phyloP scores from a whole-genome alignment of 2,113 vertebrate genomes.

The Hoplias malabaricus region DNA sequence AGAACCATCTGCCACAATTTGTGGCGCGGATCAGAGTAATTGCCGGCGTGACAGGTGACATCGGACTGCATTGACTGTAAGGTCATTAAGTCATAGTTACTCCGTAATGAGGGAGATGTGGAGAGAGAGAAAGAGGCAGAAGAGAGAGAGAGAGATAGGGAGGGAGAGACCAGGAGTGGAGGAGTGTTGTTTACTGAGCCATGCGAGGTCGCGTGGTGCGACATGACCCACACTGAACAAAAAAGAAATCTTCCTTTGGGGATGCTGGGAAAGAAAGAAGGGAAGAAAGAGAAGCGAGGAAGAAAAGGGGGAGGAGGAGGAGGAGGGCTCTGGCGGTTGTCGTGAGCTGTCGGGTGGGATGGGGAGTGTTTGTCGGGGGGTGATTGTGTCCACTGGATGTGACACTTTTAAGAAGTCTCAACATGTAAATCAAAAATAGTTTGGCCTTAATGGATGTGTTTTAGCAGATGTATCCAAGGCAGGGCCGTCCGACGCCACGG shows the following conservation, averaged over 20 bases:
- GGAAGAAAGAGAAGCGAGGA: conserved; percentile 38
- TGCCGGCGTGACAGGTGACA: conserved; percentile 74
- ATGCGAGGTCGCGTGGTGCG: conserved; percentile 67
- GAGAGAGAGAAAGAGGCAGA: conserved; percentile 17
- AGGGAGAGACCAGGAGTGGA: conserved; percentile 59
- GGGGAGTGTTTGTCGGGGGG: background rate
- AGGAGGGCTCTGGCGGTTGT: conserved; percentile 8
- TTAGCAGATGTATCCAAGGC: conserved; percentile 72
- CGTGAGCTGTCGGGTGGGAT: background rate
- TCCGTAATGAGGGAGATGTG: conserved; percentile 72
- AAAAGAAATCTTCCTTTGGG: conserved; percentile 56
- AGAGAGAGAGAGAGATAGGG: conserved; percentile 19
- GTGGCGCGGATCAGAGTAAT: conserved; percentile 67
- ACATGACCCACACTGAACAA: conserved; percentile 67
- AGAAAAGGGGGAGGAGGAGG: background rate
- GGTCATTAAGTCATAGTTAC: conserved; percentile 76
- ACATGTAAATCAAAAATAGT: conserved; percentile 82
- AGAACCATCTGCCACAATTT: conserved; percentile 45
- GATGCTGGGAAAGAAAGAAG: conserved; percentile 32
- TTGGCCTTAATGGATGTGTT: conserved; percentile 79
- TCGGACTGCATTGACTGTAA: conserved; percentile 66
- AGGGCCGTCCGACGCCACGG: conserved; percentile 61
- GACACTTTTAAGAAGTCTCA: conserved; percentile 77
- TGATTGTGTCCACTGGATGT: conserved; percentile 59
- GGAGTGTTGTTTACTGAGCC: conserved; percentile 82